These are phyloP conservation scores for Spheniscus mendiculus DNA, from an alignment of 2,113 vertebrate genomes.

Conservation along the genomic window DNA sequence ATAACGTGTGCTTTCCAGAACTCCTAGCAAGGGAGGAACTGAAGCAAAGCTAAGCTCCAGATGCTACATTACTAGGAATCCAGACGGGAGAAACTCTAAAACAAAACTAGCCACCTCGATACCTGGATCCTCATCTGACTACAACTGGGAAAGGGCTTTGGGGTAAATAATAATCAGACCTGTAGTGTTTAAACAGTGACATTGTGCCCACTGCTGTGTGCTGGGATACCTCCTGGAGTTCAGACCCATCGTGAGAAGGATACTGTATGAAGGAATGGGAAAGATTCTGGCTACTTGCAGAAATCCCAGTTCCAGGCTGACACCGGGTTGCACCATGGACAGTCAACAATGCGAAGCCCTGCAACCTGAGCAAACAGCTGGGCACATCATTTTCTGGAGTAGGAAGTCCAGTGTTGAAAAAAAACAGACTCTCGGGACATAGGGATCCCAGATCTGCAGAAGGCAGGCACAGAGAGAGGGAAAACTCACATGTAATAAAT, in stretches of 20 bases:
- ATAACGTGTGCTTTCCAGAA: conserved; percentile 21
- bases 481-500: neutral
- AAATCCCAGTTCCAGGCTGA: neutral
- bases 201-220: neutral
- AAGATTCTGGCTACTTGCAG: neutral
- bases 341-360: neutral
- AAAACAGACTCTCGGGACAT: neutral
- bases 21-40: neutral
- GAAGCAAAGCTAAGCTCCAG: conserved; percentile 46
- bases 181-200: neutral
- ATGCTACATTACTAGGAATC: conserved; percentile 23
- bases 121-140: neutral
- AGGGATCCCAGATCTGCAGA: neutral
- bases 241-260: neutral
- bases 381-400: neutral
- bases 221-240: neutral
- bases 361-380: neutral
- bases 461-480: neutral
- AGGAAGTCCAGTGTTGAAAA: neutral
- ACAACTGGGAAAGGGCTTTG: neutral
- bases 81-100: conserved; percentile 50
- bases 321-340: neutral
- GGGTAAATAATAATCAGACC: neutral
- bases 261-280: neutral
- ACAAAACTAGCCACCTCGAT: conserved; percentile 9